Evolutionary conservation across 2,113 vertebrate genomes (phyloP).

Genomic region (Apteryx owenii): DNA sequence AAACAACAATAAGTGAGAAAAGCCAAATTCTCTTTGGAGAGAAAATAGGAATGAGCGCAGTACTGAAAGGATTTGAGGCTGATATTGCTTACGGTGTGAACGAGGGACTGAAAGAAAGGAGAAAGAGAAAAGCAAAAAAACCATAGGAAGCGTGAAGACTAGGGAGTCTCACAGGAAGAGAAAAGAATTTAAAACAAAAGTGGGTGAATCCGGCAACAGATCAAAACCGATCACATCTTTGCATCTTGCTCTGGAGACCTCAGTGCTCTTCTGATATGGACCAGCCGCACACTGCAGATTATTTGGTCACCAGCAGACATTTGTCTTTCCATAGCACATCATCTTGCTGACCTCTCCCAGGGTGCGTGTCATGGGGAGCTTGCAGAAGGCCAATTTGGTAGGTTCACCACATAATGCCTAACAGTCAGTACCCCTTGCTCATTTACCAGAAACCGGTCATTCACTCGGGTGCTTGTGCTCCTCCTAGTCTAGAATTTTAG

Average conservation of each 20-base stretch:
- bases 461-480: background rate
- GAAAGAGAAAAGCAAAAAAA: background rate
- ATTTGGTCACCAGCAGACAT: background rate
- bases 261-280: background rate
- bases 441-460: background rate
- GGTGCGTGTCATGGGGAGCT: background rate
- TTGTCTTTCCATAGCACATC: background rate
- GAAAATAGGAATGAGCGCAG: background rate
- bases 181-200: background rate
- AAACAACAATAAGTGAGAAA: background rate
- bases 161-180: background rate
- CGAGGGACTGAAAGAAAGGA: background rate
- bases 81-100: background rate
- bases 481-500: background rate
- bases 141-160: background rate
- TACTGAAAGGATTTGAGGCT: background rate
- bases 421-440: background rate
- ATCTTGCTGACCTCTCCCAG: background rate
- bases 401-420: background rate
- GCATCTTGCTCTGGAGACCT: background rate
- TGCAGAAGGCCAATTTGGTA: background rate
- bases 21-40: background rate
- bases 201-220: background rate
- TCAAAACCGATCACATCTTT: background rate
- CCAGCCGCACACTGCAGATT: background rate